Percentiles rank a stretch among this genome's conserved stretches.
Conservation (phyloP, 2,797 vertebrate genomes). For the Brachyrhaphis roseni region DNA sequence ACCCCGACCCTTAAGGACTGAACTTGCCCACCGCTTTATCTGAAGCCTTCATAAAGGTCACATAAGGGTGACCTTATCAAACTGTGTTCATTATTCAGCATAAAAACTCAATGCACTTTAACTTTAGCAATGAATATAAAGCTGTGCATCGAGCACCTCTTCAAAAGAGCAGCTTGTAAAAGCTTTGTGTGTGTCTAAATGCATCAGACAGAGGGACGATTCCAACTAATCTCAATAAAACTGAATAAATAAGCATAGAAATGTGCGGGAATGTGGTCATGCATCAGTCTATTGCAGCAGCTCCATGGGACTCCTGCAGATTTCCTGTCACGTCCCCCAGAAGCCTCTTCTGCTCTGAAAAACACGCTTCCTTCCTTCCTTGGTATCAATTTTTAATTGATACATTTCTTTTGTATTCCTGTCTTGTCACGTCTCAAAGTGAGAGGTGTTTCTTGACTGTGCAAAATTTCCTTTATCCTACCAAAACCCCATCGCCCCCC, state of each 20-base stretch:
- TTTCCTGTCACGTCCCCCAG: constrained; percentile 17
- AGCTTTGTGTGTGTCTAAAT: constrained; percentile 4
- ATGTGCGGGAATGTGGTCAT: not conserved
- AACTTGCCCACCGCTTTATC: not conserved
- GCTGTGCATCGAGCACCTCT: not conserved
- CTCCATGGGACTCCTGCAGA: constrained; percentile 8
- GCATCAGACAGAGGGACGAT: not conserved
- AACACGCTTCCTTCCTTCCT: constrained; percentile 13
- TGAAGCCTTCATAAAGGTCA: not conserved
- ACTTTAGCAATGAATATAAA: not conserved
- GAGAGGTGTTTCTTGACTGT: constrained; percentile 26
- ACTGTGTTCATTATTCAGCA: constrained; percentile 2
- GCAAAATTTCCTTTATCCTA: constrained; percentile 16
- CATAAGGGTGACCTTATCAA: not conserved
- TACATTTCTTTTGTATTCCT: constrained; percentile 42
- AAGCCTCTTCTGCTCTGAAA: constrained; percentile 16
- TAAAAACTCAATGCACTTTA: not conserved
- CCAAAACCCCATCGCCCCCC: not conserved
- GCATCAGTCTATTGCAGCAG: not conserved
- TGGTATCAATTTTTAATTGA: constrained; percentile 24
- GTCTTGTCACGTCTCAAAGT: constrained; percentile 19
- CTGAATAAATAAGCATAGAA: not conserved
- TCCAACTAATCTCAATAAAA: not conserved
- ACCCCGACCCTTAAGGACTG: not conserved
- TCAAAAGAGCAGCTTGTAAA: not conserved